Conservation (phyloP, 2,113 vertebrate species). For the Balaeniceps rex region DNA sequence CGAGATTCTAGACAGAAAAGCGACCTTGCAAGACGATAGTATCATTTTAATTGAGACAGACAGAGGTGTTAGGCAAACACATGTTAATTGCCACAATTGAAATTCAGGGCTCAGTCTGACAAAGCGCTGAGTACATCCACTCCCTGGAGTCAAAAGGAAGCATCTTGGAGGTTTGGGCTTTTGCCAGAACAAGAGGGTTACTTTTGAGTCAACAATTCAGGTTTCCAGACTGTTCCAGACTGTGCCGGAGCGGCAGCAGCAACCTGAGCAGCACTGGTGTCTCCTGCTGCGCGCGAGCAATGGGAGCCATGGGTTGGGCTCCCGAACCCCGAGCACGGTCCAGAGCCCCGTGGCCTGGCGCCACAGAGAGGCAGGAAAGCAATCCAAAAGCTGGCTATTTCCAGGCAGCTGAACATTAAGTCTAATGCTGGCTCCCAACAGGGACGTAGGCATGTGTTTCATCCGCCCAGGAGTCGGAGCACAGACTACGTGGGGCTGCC, state of each 20-base stretch:
- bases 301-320: neutral
- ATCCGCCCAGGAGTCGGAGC: neutral
- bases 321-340: neutral
- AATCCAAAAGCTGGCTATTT: neutral
- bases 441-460: accelerated
- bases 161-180: conserved; percentile 42
- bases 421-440: neutral
- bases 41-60: conserved; percentile 61
- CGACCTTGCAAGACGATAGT: conserved; percentile 36
- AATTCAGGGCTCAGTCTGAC: conserved; percentile 43
- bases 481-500: neutral
- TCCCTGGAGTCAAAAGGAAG: conserved; percentile 51
- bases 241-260: neutral
- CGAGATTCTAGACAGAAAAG: conserved; percentile 32
- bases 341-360: accelerated
- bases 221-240: conserved; percentile 41
- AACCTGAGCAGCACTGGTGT: neutral
- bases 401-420: neutral
- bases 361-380: neutral
- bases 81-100: conserved; percentile 21
- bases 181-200: conserved; percentile 21
- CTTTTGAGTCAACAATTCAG: conserved; percentile 22
- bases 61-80: conserved; percentile 36
- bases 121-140: neutral
- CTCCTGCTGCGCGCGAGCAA: neutral